These are phyloP conservation scores for Rhagonycha lutea DNA, from an alignment of 2,888 invertebrate species.

Conservation along the genomic window DNA sequence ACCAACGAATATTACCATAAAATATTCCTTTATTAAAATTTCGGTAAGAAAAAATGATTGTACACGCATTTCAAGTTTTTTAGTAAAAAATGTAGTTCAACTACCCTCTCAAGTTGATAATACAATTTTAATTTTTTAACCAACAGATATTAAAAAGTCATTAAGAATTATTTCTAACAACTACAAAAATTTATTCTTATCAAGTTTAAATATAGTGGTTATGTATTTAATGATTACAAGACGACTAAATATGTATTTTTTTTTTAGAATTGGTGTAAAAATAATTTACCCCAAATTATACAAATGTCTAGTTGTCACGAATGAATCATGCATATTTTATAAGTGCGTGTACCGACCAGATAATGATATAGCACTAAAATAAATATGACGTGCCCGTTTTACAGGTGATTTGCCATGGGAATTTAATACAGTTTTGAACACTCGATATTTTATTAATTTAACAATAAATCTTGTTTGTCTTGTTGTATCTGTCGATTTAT, in stretches of 20 bases:
- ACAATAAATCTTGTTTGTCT: conserved; percentile 25
- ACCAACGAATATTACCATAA: background rate
- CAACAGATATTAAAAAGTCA: background rate
- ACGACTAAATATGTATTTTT: background rate
- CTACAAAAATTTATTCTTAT: background rate
- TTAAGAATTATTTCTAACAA: background rate
- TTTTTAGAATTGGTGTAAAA: conserved; percentile 29
- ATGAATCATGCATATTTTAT: conserved; percentile 44
- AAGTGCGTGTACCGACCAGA: conserved; percentile 41
- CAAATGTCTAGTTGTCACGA: conserved; percentile 38
- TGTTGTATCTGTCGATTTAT: background rate
- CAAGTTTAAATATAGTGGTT: conserved; percentile 3
- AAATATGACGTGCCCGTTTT: conserved; percentile 46
- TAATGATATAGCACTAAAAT: conserved; percentile 48
- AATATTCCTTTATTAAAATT: background rate
- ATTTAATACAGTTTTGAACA: conserved; percentile 34
- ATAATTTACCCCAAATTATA: conserved; percentile 37
- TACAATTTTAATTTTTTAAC: background rate
- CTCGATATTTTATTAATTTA: conserved; percentile 25
- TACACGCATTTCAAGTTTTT: background rate
- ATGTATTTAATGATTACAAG: conserved; percentile 5
- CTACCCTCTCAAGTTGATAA: background rate
- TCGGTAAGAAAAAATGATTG: background rate
- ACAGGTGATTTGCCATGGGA: conserved; percentile 50
- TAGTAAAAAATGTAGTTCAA: background rate